Base-by-base conservation (phyloP, 2,888 invertebrate genomes). In the Sarcophaga subvicina region DNA sequence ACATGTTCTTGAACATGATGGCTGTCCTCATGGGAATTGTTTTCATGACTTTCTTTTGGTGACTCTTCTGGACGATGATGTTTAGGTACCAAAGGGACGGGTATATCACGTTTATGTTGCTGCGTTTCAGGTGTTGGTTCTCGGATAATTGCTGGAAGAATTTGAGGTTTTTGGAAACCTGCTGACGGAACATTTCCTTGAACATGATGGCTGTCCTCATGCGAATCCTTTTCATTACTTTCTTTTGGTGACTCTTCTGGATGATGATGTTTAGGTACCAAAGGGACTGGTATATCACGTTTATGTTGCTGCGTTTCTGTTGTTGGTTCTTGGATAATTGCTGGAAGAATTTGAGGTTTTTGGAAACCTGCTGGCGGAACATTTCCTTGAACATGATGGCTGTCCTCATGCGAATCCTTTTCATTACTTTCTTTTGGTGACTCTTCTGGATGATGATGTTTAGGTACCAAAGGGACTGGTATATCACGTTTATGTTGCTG, bases 211-310 rank as follows among this genome's bases (percentile, higher is more conserved):
- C 37, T 37, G 10, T 37, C 8, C 8, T 37, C 37, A 37, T 37
- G 37, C 2, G 37, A 37, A 37, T 37, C 10, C 2, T 37, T 37
- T 10, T 37, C 37, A 37, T 37, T 1, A 8, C 37, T 37, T 37
- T 37, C 37, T 37, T 37, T 37, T 37, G 37, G 37, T 37, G 37
- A 37, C 37, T 37, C 37, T 37, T 37, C 37, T 54, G 54, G 54
- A 82, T 89, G 89, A 8, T 88, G 85, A 25, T 89, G 80, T 70
- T 89, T 90, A 0, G 90, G 87, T 69, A 90, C 89, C 25, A 91
- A 91, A 66, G 92, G 92, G 45, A 92, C 92, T 20, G 92, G 91
- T 86, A 92, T 91, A 62, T 92, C 92, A n/a, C 92, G 91, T 78
- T 90, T 89, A 27, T 79, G 54, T 37, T 69, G 27, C 22, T 22